Percentiles rank a stretch among this genome's conserved stretches.
These are phyloP conservation scores for Uria aalge DNA, from an alignment of 2,113 vertebrate species.

Conservation along the genomic window DNA sequence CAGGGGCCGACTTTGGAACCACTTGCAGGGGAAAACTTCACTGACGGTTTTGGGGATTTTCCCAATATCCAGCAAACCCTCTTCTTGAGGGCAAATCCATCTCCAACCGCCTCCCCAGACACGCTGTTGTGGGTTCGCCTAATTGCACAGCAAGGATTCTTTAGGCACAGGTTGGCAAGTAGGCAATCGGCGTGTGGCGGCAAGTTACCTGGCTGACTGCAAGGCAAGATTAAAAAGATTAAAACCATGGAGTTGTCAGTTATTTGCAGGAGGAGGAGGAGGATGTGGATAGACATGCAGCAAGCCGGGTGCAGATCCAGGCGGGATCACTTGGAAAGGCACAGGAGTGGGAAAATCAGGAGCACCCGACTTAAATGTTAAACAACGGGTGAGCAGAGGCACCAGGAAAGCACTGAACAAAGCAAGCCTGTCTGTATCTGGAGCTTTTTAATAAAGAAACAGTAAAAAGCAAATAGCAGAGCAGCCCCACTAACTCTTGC, in stretches of 20 bases:
- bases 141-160: not conserved
- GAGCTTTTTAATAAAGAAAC: constrained; percentile 30
- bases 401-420: not conserved
- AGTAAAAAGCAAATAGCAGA: not conserved
- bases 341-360: not conserved
- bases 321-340: not conserved
- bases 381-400: not conserved
- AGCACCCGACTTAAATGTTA: not conserved
- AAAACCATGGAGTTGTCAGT: not conserved
- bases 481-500: not conserved
- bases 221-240: not conserved
- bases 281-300: not conserved
- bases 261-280: not conserved
- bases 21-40: not conserved
- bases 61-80: not conserved
- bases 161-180: not conserved
- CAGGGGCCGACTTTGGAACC: not conserved
- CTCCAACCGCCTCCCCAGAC: not conserved
- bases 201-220: not conserved
- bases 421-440: not conserved
- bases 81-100: not conserved
- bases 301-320: not conserved
- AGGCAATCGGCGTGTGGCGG: not conserved
- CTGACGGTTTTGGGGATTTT: not conserved
- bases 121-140: not conserved